Base-by-base conservation (phyloP, 2,797 vertebrate species). In the Peromyscus melanophrys region DNA sequence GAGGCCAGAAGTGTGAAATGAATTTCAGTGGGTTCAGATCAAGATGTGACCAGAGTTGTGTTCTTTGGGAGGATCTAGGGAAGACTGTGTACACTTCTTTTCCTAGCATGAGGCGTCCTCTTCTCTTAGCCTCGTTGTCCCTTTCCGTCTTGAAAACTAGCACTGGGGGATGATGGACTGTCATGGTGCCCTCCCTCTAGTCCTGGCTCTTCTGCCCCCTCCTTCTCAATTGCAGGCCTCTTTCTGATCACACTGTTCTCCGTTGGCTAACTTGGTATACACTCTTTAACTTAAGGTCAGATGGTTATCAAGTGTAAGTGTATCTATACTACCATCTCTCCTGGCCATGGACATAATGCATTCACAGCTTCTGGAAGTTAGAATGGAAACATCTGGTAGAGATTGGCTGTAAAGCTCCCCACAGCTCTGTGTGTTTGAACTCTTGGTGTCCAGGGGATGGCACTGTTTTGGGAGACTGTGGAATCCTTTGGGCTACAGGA, bases 331-430 rank as follows among this genome's bases (percentile, higher is more conserved):
- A 19, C 37, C 83, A 73, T 73, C 90, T 85, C 43, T 49, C 55
- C 29, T 85, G 67, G 29, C 40, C 46, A 63, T 4, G 21, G 63
- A 69, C 0, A 37, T n/a, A 88, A 67, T 21, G 21, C 59, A 37
- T 46, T 52, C 14, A n/a, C 25, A 85, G 14, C 49, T 75, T 96
- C 75, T 95, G n/a, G 69, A 67, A 61, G 81, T 83, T 96, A 89
- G 49, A 46, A 55, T 87, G 16, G 73, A 69, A 61, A 34, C 43
- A 86, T 92, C 19, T 61, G 27, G 27, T 34, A 46, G 34, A 29
- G 27, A 21, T 13, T 61, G 55, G 25, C 37, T 76, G 71, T n/a
- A 61, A 76, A 89, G 61, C 40, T 76, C 55, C 37, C 12, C 7
- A 16, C 8, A 46, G 71, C 37, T 17, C 16, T 23, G 27, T 61